phyloP scores from a whole-genome alignment of 2,888 invertebrate genomes.

The Ctena decussata region DNA sequence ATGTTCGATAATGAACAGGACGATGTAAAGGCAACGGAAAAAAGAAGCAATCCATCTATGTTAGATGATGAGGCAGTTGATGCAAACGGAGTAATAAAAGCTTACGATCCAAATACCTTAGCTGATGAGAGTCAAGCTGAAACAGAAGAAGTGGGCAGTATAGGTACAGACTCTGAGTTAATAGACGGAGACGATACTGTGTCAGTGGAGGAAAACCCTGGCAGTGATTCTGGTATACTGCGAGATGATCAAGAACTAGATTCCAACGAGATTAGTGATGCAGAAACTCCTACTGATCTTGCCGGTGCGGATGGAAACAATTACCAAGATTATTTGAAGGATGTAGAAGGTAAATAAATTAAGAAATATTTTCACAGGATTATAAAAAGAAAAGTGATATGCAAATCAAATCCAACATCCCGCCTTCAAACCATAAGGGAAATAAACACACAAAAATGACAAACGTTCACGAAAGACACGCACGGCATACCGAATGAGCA shows the following conservation, averaged over 20 bases:
- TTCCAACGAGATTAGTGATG: neutral
- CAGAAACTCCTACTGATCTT: neutral
- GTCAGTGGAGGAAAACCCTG: neutral
- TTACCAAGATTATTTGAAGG: neutral
- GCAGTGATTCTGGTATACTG: neutral
- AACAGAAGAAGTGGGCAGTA: neutral
- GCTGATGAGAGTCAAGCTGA: too few relatives aligned
- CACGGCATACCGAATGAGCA: too few relatives aligned
- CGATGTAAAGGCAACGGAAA: constrained; percentile 29
- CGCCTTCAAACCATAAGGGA: too few relatives aligned
- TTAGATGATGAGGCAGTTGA: neutral
- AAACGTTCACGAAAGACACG: too few relatives aligned
- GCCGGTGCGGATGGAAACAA: neutral
- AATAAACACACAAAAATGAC: too few relatives aligned
- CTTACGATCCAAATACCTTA: neutral
- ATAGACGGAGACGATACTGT: neutral
- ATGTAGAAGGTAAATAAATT: neutral
- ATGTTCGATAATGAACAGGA: constrained; percentile 74
- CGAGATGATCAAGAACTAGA: neutral
- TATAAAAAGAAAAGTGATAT: too few relatives aligned
- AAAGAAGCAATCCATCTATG: constrained; percentile 36
- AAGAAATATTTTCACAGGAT: too few relatives aligned
- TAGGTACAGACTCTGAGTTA: neutral
- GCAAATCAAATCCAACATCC: too few relatives aligned
- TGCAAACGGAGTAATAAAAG: neutral